Conservation (phyloP, 2,888 invertebrate species). For the Strigamia maritima region DNA sequence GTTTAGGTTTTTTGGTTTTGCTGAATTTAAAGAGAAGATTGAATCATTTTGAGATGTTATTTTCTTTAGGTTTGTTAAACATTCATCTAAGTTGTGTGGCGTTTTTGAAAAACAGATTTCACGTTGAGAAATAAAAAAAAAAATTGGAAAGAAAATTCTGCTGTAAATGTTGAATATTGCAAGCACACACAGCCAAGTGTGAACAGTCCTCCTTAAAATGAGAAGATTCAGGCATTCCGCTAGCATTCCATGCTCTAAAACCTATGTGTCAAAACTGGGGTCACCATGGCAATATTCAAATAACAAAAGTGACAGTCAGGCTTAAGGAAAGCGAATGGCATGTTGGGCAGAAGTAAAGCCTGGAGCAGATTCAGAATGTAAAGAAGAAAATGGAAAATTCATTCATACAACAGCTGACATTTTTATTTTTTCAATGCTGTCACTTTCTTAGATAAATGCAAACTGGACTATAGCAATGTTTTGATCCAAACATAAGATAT, state of each 20-base stretch:
- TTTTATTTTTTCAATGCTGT: not conserved
- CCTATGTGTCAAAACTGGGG: slow-evolving; percentile 4
- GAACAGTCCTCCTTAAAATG: not conserved
- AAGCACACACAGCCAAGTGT: not conserved
- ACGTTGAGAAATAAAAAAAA: not conserved
- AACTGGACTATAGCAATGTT: not conserved
- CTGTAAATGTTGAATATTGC: slow-evolving; percentile 4
- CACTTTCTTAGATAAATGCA: not conserved
- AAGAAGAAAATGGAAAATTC: slow-evolving; percentile 3
- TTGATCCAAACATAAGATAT: not conserved
- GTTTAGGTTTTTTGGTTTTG: too few species aligned
- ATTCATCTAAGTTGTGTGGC: not conserved
- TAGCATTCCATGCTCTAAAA: not conserved
- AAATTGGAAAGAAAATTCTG: not conserved
- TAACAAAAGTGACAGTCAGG: slow-evolving; percentile 4
- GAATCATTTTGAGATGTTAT: too few species aligned
- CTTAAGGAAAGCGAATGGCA: not conserved
- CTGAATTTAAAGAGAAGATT: too few species aligned
- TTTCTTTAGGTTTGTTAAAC: too few species aligned
- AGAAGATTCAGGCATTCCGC: slow-evolving; percentile 4
- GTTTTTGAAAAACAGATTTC: not conserved
- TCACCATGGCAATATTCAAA: slow-evolving; percentile 4
- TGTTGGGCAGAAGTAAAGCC: not conserved
- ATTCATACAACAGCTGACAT: not conserved
- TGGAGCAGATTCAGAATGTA: not conserved